Evolutionary conservation across 1,140 invertebrate genomes (phyloP).

Genomic region (Vollenhovia emeryi): DNA sequence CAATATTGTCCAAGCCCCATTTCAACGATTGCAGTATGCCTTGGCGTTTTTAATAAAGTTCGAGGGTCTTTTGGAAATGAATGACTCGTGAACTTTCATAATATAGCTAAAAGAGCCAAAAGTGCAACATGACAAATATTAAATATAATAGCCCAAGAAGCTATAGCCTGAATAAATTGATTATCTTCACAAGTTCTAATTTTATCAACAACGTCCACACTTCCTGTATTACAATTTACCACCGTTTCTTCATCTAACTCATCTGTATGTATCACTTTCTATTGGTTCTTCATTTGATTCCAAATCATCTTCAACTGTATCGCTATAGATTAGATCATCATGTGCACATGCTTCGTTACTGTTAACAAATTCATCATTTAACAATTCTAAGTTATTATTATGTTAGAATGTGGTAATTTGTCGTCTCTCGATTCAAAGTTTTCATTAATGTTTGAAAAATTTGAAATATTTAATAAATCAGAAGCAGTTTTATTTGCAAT

Average conservation of each 20-base stretch:
- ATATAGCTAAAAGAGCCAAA: not conserved
- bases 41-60: not conserved
- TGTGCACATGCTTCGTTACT: not conserved
- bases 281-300: not conserved
- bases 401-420: not conserved
- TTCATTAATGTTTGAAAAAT: not conserved
- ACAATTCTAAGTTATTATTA: no score
- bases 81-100: not conserved
- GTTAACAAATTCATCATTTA: not conserved
- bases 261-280: no score
- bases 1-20: not conserved
- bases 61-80: not conserved
- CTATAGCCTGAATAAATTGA: not conserved
- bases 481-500: not conserved
- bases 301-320: not conserved
- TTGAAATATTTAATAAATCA: not conserved
- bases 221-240: not conserved
- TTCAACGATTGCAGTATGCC: not conserved
- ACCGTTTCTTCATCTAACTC: not conserved
- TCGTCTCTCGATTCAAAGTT: not conserved
- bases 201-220: no score
- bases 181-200: no score
- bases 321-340: not conserved
- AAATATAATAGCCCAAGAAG: slow-evolving; percentile 7
- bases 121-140: not conserved